A percentile compares a stretch with the other conserved stretches of the same genome.
phyloP scores from a whole-genome alignment of 2,797 vertebrate species.

The Phalloptychus januarius region DNA sequence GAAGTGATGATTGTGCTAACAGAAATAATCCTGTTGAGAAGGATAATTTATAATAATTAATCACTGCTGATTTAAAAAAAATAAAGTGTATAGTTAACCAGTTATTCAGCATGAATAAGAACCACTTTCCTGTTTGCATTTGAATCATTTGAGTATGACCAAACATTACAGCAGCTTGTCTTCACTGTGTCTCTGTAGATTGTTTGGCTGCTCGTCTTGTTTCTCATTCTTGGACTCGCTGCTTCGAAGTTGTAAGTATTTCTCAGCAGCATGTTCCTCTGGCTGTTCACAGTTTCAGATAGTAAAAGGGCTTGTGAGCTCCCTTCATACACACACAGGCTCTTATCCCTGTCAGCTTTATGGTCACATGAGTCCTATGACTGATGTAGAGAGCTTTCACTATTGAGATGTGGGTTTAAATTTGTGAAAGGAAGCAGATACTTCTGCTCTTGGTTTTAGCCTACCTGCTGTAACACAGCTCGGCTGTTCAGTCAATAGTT shows the following conservation, averaged over 20 bases:
- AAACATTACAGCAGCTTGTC: conserved; percentile 3
- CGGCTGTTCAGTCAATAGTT: neutral
- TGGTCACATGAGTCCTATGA: conserved; percentile 55
- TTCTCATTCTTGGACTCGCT: conserved; percentile 87
- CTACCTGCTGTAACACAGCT: neutral
- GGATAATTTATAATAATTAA: neutral
- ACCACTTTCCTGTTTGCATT: neutral
- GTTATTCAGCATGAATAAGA: too few relatives aligned
- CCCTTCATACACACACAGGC: neutral
- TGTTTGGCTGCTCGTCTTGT: conserved; percentile 93
- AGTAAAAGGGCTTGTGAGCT: neutral
- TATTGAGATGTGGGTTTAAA: conserved; percentile 10
- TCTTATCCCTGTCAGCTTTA: conserved; percentile 10
- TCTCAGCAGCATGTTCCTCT: neutral
- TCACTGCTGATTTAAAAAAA: neutral
- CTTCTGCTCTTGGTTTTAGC: conserved; percentile 30
- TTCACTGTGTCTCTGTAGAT: conserved; percentile 74
- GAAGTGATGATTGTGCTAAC: neutral
- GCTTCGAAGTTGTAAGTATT: conserved; percentile 94
- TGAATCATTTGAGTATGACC: neutral
- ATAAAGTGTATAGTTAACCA: conserved; percentile 1
- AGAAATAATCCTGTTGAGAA: neutral
- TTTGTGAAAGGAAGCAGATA: conserved; percentile 27
- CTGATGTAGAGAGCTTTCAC: conserved; percentile 14
- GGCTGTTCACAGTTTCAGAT: neutral